Percentiles rank a stretch among this genome's conserved stretches.
Evolutionary conservation across 35 echinoderm and acorn worm species (phyloP).

Genomic region (Apostichopus japonicus): DNA sequence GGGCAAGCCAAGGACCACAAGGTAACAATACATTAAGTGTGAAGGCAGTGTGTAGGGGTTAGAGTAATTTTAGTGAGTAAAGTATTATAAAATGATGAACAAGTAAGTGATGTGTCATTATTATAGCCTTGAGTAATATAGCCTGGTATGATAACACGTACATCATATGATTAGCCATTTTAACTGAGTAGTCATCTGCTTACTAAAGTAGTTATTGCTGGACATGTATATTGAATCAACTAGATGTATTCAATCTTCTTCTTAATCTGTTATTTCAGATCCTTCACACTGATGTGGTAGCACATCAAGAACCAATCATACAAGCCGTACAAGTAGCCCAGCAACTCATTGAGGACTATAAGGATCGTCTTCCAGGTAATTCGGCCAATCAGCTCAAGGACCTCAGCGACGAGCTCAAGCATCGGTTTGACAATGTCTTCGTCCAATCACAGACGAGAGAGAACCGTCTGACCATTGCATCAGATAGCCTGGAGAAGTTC

Average conservation of each 20-base stretch:
- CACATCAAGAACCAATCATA: slow-evolving; percentile 83
- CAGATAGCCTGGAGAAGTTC: slow-evolving; percentile 79
- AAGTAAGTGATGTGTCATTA: too few relatives aligned
- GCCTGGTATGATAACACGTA: too few relatives aligned
- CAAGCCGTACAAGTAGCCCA: slow-evolving; percentile 74
- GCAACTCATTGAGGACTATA: slow-evolving; percentile 74
- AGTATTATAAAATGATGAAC: too few relatives aligned
- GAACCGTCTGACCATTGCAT: slow-evolving; percentile 72
- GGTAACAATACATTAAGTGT: slow-evolving; percentile 23
- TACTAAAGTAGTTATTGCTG: too few relatives aligned
- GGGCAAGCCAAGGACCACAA: slow-evolving; percentile 70
- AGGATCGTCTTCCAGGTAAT: slow-evolving; percentile 57
- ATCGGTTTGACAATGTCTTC: slow-evolving; percentile 80
- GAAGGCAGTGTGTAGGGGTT: too few relatives aligned
- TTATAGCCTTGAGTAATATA: too few relatives aligned
- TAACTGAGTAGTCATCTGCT: too few relatives aligned
- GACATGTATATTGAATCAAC: too few relatives aligned
- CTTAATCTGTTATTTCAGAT: slow-evolving; percentile 25
- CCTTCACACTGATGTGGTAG: slow-evolving; percentile 74
- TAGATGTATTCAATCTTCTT: too few relatives aligned
- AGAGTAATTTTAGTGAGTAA: too few relatives aligned
- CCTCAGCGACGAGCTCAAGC: slow-evolving; percentile 75
- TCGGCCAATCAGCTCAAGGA: slow-evolving; percentile 74
- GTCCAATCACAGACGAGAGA: slow-evolving; percentile 90
- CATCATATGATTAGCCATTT: too few relatives aligned